Conservation (phyloP, 2,113 vertebrate species). For the Amphiprion percula region DNA sequence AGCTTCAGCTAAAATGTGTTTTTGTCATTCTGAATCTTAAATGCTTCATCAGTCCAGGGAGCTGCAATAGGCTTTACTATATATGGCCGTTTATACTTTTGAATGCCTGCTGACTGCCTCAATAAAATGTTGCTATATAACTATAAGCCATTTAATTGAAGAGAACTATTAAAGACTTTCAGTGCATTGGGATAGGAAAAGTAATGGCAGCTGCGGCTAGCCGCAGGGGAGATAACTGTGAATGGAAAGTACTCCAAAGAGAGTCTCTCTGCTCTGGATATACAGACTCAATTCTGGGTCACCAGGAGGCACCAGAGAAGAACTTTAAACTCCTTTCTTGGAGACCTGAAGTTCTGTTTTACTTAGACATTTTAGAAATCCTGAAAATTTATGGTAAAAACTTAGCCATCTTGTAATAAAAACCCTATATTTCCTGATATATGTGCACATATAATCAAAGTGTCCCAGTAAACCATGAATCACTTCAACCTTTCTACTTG, state of each 20-base stretch:
- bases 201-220: conserved; percentile 25
- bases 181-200: conserved; percentile 34
- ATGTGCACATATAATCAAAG: conserved; percentile 8
- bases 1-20: conserved; percentile 22
- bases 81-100: conserved; percentile 41
- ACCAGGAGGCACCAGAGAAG: neutral
- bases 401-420: neutral
- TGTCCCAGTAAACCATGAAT: conserved; percentile 4
- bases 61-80: conserved; percentile 18
- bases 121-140: conserved; percentile 39
- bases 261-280: conserved; percentile 26
- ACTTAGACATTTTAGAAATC: no score
- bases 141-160: conserved; percentile 51
- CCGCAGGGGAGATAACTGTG: conserved; percentile 41
- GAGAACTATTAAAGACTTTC: conserved; percentile 42
- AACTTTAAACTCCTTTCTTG: neutral
- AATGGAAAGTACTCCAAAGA: conserved; percentile 34
- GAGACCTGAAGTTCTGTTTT: no score
- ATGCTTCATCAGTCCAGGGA: conserved; percentile 33
- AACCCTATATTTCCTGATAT: neutral
- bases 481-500: neutral
- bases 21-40: conserved; percentile 28
- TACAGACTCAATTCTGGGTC: conserved; percentile 31
- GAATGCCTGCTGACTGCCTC: conserved; percentile 39
- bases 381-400: neutral